Conservation (phyloP, 2,888 invertebrate genomes). For the Calephelis perditalis region DNA sequence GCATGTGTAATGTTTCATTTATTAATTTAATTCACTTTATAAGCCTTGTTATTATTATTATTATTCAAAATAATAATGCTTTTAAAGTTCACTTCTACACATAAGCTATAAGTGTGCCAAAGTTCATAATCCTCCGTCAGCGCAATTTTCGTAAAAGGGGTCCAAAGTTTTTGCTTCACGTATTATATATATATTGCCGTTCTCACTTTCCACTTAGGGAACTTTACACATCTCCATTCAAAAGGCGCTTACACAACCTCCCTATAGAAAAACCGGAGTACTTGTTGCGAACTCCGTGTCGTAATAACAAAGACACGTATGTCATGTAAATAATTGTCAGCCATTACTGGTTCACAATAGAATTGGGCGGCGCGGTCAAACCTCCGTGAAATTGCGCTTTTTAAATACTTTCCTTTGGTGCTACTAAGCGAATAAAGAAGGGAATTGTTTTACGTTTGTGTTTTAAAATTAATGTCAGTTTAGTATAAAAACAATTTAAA, state of each 20-base stretch:
- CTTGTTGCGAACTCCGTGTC: conserved; percentile 25
- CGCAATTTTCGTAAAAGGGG: too few species aligned
- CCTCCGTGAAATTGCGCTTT: conserved; percentile 70
- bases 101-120: too few species aligned
- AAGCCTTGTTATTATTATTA: too few species aligned
- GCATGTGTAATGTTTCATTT: too few species aligned
- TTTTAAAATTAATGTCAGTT: not conserved
- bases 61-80: too few species aligned
- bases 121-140: too few species aligned
- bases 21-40: too few species aligned
- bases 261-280: conserved; percentile 14
- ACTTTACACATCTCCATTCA: not conserved
- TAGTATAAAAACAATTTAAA: too few species aligned
- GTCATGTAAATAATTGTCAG: conserved; percentile 35
- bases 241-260: conserved; percentile 4
- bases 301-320: conserved; percentile 35
- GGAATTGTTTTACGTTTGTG: conserved; percentile 4
- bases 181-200: too few species aligned
- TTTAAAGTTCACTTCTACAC: too few species aligned
- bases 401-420: conserved; percentile 62
- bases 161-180: too few species aligned
- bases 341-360: conserved; percentile 68
- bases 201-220: not conserved
- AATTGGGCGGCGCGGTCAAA: conserved; percentile 65
- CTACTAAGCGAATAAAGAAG: conserved; percentile 1